Evolutionary conservation across 2,888 invertebrate species (phyloP).

Genomic region (Drosophila paranaensis): DNA sequence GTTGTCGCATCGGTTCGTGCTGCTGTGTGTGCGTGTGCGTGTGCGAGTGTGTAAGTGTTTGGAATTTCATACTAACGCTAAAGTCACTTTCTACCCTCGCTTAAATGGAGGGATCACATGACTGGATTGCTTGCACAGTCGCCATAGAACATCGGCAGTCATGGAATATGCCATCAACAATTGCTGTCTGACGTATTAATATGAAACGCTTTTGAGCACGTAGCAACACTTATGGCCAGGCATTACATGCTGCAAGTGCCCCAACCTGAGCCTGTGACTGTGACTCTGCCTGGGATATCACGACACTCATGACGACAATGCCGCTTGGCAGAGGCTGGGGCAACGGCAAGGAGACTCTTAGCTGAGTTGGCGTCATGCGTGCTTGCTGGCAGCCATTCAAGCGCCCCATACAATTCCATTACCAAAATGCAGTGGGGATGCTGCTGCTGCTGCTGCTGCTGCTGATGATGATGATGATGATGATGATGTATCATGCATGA

Average conservation of each 20-base stretch:
- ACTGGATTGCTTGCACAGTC: constrained; percentile 76
- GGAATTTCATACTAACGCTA: constrained; percentile 65
- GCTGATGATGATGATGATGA: constrained; percentile 62
- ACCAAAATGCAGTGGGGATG: constrained; percentile 69
- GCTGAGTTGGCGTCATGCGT: constrained; percentile 59
- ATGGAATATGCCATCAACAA: constrained; percentile 66
- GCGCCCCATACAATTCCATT: constrained; percentile 76
- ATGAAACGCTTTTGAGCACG: constrained; percentile 82
- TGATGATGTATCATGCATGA: constrained; percentile 81
- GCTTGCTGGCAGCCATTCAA: constrained; percentile 66
- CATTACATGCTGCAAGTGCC: constrained; percentile 73
- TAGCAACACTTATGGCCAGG: constrained; percentile 82
- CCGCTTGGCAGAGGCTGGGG: constrained; percentile 30
- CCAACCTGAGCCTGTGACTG: constrained; percentile 38
- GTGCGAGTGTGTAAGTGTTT: constrained; percentile 35
- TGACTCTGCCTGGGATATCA: constrained; percentile 63
- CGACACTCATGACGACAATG: constrained; percentile 71
- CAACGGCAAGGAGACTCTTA: constrained; percentile 13
- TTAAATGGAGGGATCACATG: constrained; percentile 79
- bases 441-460: constrained; percentile 20
- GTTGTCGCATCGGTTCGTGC: constrained; percentile 48
- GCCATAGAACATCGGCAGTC: constrained; percentile 64
- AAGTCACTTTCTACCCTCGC: constrained; percentile 80
- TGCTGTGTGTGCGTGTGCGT: constrained; percentile 7
- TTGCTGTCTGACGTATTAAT: constrained; percentile 76